A percentile compares a stretch with the other conserved stretches of the same genome.
phyloP scores from a whole-genome alignment of 2,113 vertebrate genomes.

The Alouatta palliata region DNA sequence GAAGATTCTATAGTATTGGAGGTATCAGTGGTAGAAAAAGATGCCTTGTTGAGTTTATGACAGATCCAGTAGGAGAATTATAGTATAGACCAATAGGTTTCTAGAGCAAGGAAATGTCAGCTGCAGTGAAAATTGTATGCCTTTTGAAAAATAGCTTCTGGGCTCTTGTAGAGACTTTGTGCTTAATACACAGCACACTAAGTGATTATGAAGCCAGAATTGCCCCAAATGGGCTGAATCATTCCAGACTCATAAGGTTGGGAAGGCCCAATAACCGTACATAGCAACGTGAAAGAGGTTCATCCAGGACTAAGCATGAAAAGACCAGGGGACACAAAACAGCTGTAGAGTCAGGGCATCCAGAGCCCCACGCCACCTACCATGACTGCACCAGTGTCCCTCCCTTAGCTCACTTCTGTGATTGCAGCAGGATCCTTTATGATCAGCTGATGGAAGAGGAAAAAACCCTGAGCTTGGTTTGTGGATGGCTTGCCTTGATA shows the following conservation, averaged over 20 bases:
- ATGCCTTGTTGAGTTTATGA: background rate
- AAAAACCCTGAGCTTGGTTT: background rate
- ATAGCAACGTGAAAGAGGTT: background rate
- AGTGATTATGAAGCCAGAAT: background rate
- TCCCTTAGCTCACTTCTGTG: background rate
- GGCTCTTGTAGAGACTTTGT: background rate
- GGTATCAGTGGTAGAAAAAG: background rate
- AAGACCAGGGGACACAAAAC: background rate
- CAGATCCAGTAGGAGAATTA: background rate
- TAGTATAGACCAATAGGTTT: background rate
- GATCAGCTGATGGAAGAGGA: background rate
- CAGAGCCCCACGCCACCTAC: background rate
- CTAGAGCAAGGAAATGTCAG: background rate
- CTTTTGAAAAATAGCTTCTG: background rate
- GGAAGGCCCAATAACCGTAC: background rate
- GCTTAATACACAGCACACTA: background rate
- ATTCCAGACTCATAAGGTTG: background rate
- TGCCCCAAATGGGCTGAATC: background rate
- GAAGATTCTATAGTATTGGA: background rate
- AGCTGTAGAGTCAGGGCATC: background rate
- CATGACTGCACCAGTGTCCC: background rate
- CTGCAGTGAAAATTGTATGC: background rate
- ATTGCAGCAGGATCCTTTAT: background rate
- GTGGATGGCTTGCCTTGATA: background rate
- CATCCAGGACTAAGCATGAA: background rate